These are phyloP conservation scores for Azemiops feae DNA, from an alignment of 2,113 vertebrate genomes.

Conservation along the genomic window DNA sequence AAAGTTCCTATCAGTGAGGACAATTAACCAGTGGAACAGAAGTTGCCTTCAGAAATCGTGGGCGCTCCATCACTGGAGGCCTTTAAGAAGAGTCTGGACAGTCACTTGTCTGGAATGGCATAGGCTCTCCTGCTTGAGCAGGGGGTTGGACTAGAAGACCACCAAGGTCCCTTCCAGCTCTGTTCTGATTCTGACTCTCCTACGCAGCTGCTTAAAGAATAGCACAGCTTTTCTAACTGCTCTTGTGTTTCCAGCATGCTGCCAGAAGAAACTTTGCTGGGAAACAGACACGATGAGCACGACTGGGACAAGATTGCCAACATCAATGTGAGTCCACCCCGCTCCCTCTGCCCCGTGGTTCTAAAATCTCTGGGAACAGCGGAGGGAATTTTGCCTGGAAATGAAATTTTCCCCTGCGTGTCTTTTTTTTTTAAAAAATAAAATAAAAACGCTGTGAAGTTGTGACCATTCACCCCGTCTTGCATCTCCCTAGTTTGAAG, in stretches of 20 bases:
- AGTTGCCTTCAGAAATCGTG: no score
- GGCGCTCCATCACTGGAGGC: no score
- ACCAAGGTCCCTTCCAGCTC: no score
- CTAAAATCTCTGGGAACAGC: background rate
- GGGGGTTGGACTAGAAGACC: no score
- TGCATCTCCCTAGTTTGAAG: conserved; percentile 81
- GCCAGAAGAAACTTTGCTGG: conserved; percentile 80
- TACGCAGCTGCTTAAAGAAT: background rate
- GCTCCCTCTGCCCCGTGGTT: background rate
- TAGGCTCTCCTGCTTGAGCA: no score
- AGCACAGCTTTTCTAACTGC: background rate
- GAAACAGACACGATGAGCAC: conserved; percentile 76
- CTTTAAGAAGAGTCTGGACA: no score
- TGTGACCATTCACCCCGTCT: rapidly evolving
- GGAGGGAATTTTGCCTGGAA: rapidly evolving
- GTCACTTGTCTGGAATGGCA: no score
- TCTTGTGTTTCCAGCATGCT: conserved; percentile 66
- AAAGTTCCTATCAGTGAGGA: no score
- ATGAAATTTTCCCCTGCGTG: background rate
- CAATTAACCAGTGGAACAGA: no score
- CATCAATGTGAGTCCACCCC: conserved; percentile 76
- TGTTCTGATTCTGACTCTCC: background rate
- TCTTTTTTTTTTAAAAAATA: background rate
- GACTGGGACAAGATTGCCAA: conserved; percentile 97
- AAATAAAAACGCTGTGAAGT: background rate